These are phyloP conservation scores for Piaya cayana DNA, from an alignment of 2,113 vertebrate species.

Conservation along the genomic window DNA sequence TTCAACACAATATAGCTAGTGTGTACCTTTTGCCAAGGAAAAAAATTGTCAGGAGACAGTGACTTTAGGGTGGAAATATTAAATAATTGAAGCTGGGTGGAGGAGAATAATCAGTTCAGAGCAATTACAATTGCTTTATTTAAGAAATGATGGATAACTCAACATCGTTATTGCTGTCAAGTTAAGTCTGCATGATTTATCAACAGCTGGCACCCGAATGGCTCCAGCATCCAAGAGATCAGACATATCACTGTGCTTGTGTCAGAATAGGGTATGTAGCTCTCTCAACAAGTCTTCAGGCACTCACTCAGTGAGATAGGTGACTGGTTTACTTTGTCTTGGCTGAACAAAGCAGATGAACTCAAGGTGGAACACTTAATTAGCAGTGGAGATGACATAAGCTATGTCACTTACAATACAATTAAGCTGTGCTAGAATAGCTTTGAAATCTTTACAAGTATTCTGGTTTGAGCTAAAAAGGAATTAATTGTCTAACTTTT, in stretches of 20 bases:
- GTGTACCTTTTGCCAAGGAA: not conserved
- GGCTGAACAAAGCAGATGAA: not conserved
- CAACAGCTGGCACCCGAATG: not conserved
- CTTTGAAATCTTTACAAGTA: not conserved
- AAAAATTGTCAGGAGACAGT: not conserved
- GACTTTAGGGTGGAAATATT: not conserved
- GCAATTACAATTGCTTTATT: not conserved
- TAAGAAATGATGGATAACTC: not conserved
- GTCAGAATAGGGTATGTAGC: not conserved
- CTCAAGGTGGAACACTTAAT: not conserved
- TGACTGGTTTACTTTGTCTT: not conserved
- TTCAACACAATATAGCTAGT: not conserved
- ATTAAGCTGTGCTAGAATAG: not conserved
- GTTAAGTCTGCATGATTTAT: not conserved
- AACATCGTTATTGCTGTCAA: not conserved
- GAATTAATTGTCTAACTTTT: too few species aligned
- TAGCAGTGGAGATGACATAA: not conserved
- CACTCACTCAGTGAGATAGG: not conserved
- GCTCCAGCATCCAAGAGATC: not conserved
- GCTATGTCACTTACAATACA: not conserved
- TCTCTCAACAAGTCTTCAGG: not conserved
- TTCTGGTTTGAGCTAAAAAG: too few species aligned
- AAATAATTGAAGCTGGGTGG: not conserved
- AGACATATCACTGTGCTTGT: rapidly evolving
- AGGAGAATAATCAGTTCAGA: not conserved